Conservation (phyloP, 2,797 vertebrate genomes). For the Chaetophractus vellerosus region DNA sequence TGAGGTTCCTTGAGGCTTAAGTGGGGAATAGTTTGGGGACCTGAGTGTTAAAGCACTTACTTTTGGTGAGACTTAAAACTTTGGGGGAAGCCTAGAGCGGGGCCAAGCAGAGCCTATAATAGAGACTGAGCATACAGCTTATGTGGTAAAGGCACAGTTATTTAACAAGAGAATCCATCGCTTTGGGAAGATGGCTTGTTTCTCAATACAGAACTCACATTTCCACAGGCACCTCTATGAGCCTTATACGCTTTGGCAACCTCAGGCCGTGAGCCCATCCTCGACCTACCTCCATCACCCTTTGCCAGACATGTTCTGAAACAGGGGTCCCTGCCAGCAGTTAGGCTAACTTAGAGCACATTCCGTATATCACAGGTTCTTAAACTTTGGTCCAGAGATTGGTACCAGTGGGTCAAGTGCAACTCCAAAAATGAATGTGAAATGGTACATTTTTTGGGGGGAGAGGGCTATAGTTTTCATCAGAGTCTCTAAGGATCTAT, state of each 20-base stretch:
- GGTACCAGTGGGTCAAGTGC: not conserved
- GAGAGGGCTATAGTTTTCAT: not conserved
- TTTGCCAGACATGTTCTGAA: not conserved
- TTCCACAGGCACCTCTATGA: not conserved
- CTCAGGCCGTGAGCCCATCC: not conserved
- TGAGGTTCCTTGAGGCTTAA: not conserved
- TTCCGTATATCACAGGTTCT: not conserved
- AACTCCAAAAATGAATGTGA: not conserved
- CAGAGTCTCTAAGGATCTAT: not conserved
- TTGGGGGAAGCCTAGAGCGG: not conserved
- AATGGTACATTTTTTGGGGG: not conserved
- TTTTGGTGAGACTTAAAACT: not conserved
- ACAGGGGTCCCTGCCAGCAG: not conserved
- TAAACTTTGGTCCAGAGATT: not conserved
- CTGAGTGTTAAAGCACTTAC: not conserved
- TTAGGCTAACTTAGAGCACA: constrained; percentile 24
- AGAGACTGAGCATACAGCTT: not conserved
- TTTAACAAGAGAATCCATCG: not conserved
- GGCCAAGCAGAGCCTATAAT: not conserved
- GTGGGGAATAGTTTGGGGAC: not conserved
- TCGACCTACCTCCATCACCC: not conserved
- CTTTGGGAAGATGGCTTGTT: not conserved
- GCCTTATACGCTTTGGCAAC: not conserved
- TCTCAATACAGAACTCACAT: not conserved
- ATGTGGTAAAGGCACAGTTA: not conserved